These are phyloP conservation scores for Corythornis leucogaster DNA, from an alignment of 2,797 vertebrate species.

Conservation along the genomic window DNA sequence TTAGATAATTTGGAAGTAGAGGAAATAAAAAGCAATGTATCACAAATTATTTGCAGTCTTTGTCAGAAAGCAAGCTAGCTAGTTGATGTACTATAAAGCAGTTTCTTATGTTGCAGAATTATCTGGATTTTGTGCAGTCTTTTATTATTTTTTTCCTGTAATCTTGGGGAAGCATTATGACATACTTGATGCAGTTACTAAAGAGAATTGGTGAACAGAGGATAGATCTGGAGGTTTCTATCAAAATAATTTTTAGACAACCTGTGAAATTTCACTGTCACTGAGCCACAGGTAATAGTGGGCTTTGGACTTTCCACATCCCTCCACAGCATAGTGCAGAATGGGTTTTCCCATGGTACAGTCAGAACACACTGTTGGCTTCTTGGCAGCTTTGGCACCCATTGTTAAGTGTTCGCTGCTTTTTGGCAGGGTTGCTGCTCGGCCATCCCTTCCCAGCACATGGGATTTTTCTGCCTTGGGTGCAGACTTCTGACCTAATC, in stretches of 20 bases:
- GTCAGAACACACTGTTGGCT: neutral
- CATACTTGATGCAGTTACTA: neutral
- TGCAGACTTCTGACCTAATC: neutral
- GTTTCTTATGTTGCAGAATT: neutral
- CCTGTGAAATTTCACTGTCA: neutral
- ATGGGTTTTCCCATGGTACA: neutral
- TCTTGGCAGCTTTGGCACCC: neutral
- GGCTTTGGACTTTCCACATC: neutral
- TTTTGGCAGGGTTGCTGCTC: neutral
- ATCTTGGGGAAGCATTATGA: neutral
- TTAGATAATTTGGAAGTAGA: neutral
- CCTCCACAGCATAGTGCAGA: neutral
- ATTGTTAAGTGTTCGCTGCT: neutral
- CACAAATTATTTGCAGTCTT: neutral
- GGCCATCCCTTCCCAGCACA: fast-evolving
- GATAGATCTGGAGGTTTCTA: neutral
- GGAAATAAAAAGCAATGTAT: neutral
- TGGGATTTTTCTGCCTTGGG: neutral
- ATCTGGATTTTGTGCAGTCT: neutral
- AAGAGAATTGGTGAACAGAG: neutral
- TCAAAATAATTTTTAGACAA: neutral
- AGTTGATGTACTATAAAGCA: neutral
- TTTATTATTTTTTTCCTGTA: neutral
- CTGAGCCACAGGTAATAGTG: fast-evolving
- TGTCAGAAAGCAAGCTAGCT: neutral